These are phyloP conservation scores for Muraenolepis orangiensis DNA, from an alignment of 2,797 vertebrate species.

Conservation along the genomic window DNA sequence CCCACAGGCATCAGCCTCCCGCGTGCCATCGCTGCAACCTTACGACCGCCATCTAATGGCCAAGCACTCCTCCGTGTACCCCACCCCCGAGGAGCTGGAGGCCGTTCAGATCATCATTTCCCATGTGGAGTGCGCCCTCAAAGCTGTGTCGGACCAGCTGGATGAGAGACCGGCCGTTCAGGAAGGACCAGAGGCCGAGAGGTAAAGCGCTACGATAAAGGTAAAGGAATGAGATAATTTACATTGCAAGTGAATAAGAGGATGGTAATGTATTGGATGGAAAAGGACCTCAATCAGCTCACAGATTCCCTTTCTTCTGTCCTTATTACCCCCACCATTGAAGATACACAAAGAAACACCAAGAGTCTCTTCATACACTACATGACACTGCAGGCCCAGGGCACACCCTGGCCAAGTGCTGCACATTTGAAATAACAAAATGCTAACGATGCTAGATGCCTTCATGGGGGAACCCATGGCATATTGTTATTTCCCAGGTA, in stretches of 20 bases:
- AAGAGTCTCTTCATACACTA: too few relatives aligned
- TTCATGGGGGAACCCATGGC: too few relatives aligned
- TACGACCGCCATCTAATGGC: slow-evolving; percentile 91
- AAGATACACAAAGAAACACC: too few relatives aligned
- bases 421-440: too few relatives aligned
- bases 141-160: slow-evolving; percentile 87
- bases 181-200: slow-evolving; percentile 48
- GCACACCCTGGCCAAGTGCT: too few relatives aligned
- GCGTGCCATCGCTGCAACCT: slow-evolving; percentile 77
- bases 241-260: not conserved
- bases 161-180: slow-evolving; percentile 76
- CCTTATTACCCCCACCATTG: too few relatives aligned
- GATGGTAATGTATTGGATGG: not conserved
- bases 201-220: slow-evolving; percentile 17
- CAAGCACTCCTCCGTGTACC: slow-evolving; percentile 90
- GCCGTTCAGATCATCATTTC: slow-evolving; percentile 90
- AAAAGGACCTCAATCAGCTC: not conserved
- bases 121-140: slow-evolving; percentile 86
- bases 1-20: slow-evolving; percentile 38
- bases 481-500: too few relatives aligned
- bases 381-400: not conserved
- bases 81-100: slow-evolving; percentile 86
- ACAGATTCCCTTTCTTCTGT: not conserved
- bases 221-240: not conserved
- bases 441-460: too few relatives aligned